A percentile compares a stretch with the other conserved stretches of the same genome.
These are phyloP conservation scores for Macheiramphus alcinus DNA, from an alignment of 2,113 vertebrate genomes.

Conservation along the genomic window DNA sequence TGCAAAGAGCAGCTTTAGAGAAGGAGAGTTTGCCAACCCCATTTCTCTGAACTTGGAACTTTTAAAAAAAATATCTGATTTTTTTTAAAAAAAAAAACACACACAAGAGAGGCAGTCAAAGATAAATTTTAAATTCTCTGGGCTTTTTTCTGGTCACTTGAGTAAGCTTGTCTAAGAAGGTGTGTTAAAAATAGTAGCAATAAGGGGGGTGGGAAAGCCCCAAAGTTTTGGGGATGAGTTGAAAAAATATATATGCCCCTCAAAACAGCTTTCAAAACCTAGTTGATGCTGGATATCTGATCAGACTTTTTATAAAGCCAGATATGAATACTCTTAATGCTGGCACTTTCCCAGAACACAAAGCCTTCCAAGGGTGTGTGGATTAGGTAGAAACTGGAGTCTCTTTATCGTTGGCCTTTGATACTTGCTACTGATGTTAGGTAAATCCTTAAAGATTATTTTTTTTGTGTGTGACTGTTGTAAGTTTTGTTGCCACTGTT, in stretches of 20 bases:
- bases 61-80: neutral
- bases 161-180: neutral
- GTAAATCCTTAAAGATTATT: neutral
- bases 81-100: too few relatives aligned
- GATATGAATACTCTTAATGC: neutral
- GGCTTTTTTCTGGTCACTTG: neutral
- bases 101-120: neutral
- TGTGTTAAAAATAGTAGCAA: neutral
- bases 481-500: neutral
- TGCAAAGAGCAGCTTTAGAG: neutral
- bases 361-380: neutral
- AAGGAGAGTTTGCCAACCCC: neutral
- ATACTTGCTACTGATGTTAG: neutral
- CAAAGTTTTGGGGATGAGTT: neutral
- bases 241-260: neutral
- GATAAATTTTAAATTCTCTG: neutral
- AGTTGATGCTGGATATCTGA: neutral
- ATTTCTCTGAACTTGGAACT: neutral
- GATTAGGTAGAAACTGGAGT: neutral
- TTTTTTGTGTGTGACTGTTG: neutral
- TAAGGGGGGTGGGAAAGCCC: neutral
- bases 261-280: neutral
- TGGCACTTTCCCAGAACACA: neutral
- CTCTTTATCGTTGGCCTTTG: neutral
- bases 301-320: neutral